Evolutionary conservation across 2,888 invertebrate genomes (phyloP).

Genomic region (Thecocarcelia acutangulata): DNA sequence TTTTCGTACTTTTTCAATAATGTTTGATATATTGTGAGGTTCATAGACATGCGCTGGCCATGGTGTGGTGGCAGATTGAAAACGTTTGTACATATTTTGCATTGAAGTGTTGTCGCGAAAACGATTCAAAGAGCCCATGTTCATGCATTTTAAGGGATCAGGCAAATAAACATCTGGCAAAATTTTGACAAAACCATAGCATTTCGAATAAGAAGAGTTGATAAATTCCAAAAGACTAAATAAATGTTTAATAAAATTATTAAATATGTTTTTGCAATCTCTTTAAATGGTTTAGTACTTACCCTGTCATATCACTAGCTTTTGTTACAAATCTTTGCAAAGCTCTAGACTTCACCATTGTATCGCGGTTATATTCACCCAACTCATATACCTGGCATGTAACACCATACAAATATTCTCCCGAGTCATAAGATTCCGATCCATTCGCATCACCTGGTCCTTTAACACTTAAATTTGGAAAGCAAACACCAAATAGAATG

Average conservation of each 20-base stretch:
- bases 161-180: conserved; percentile 86
- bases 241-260: conserved; percentile 10
- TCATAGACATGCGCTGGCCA: conserved; percentile 87
- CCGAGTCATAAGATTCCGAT: conserved; percentile 38
- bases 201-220: conserved; percentile 79
- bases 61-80: conserved; percentile 83
- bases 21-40: conserved; percentile 83
- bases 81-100: conserved; percentile 76
- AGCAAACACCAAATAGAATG: conserved; percentile 80
- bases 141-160: conserved; percentile 82
- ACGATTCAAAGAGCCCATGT: conserved; percentile 82
- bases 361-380: conserved; percentile 77
- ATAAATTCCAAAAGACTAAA: conserved; percentile 77
- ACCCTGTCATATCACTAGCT: conserved; percentile 77
- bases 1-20: conserved; percentile 80
- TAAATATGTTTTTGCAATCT: too few relatives aligned
- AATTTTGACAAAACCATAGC: conserved; percentile 85
- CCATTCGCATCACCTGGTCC: conserved; percentile 42
- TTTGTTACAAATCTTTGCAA: conserved; percentile 86
- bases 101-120: conserved; percentile 80
- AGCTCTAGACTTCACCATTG: conserved; percentile 88
- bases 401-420: conserved; percentile 77
- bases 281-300: conserved; percentile 26
- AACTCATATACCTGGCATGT: conserved; percentile 81
- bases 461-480: conserved; percentile 74